Evolutionary conservation across 1,140 invertebrate genomes (phyloP), one percentile per base, ranked within the genome.

Genomic region (Lucilia cuprina): DNA sequence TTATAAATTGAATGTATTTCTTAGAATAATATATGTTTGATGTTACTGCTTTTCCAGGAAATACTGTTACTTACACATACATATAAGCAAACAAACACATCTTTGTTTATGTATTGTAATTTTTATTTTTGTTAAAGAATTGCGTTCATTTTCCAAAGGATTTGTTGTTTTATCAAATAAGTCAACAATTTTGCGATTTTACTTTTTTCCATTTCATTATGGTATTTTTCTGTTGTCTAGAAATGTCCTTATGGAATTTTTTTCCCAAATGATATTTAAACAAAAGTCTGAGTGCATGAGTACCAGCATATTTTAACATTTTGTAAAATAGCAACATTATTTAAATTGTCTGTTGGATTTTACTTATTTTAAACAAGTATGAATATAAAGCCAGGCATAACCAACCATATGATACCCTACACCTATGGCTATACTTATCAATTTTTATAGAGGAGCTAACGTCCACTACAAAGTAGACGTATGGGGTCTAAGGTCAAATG

Each of bases 171-270:
- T 70, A 70, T 19, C 19, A 70, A 25, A 70, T 70, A 70, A 70
- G 65, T 70, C 65, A 70, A 70, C 65, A 70, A 70, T 21, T 55
- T 55, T 55, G n/a, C 7, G 55, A 60, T n/a, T 60, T 60, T 60
- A 17, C 65, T 70, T 70, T 21, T 70, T n/a, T n/a, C n/a, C 7
- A 12, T 60, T 60, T 2, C 25, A n/a, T 17, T 17, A 0, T 60
- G 5, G 14, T 60, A n/a, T 60, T 60, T 60, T 60, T 60, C 14
- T 60, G 7, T 60, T 60, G 13, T 60, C n/a, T 14, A 60, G n/a
- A 70, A 10, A 70, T 70, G 65, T 70, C 65, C 65, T 70, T 70
- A n/a, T 70, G 65, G 65, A 25, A 70, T 70, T 70, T 70, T 70
- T 21, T 60, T 70, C 0, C 25, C n/a, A 21, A 70, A 70, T 70